Percentiles rank a stretch among this genome's conserved stretches.
Conservation (phyloP, 2,797 vertebrate species). For the Tarsius wallacei region DNA sequence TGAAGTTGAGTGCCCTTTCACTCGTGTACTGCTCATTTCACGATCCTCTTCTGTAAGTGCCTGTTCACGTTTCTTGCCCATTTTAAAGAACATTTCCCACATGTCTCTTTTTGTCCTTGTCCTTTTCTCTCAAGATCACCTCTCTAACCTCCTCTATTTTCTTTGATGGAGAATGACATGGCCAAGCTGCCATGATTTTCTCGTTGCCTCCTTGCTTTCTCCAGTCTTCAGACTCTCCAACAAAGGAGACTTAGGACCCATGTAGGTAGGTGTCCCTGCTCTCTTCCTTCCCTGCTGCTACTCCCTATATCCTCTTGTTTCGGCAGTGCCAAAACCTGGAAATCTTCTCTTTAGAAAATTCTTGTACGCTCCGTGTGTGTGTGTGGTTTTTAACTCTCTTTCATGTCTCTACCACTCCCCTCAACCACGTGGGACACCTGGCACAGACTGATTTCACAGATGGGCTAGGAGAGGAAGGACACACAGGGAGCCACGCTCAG, state of each 20-base stretch:
- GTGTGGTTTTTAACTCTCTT: not conserved
- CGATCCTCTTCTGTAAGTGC: not conserved
- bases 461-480: not conserved
- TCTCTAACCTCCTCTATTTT: not conserved
- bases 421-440: slow-evolving; percentile 34
- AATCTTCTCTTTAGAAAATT: not conserved
- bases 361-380: not conserved
- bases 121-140: not conserved
- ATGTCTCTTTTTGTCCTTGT: not conserved
- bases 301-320: not conserved
- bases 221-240: not conserved
- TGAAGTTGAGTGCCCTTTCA: not conserved
- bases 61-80: not conserved
- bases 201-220: not conserved
- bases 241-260: not conserved
- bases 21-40: not conserved
- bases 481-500: not conserved
- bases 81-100: not conserved
- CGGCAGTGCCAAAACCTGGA: not conserved
- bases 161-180: not conserved
- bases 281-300: not conserved
- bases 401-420: not conserved
- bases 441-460: slow-evolving; percentile 18
- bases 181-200: not conserved
- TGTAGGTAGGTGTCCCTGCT: not conserved